Evolutionary conservation across 2,888 invertebrate genomes (phyloP).

Genomic region (Drosophila incognita): DNA sequence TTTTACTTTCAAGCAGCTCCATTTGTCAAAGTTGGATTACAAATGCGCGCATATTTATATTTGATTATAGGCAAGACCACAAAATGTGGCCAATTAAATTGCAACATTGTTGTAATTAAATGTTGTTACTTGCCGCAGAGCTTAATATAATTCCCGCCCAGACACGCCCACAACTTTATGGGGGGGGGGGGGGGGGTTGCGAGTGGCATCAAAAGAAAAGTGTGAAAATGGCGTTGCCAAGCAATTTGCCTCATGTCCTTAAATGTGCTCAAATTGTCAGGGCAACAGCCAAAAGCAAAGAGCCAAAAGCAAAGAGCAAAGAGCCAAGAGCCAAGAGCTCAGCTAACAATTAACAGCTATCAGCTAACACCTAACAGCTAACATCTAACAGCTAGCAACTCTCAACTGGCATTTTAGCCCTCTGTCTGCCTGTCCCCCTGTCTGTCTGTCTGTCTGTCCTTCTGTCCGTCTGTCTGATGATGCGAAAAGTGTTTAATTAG

Average conservation of each 20-base stretch:
- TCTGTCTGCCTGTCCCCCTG: not conserved
- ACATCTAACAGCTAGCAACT: not conserved
- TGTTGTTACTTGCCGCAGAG: constrained; percentile 9
- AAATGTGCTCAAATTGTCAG: not conserved
- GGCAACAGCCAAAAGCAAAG: not conserved
- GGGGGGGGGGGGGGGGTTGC: not conserved
- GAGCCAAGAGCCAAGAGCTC: not conserved
- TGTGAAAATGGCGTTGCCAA: constrained; percentile 73
- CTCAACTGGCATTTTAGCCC: not conserved
- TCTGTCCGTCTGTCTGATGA: constrained; percentile 24
- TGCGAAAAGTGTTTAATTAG: constrained; percentile 64
- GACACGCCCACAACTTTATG: constrained; percentile 14
- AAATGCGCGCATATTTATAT: constrained; percentile 1
- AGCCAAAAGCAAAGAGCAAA: not conserved
- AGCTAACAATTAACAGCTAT: constrained; percentile 1
- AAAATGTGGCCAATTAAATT: not conserved
- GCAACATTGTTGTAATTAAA: constrained; percentile 1
- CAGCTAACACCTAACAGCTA: constrained; percentile 3
- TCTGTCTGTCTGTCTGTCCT: constrained; percentile 9
- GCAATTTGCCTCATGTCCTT: constrained; percentile 67
- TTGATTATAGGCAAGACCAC: constrained; percentile 4
- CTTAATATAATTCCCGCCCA: not conserved
- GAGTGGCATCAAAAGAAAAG: constrained; percentile 38
- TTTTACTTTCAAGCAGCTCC: not conserved
- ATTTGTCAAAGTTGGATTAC: not conserved